These are phyloP conservation scores for Leucoma salicis DNA, from an alignment of 2,888 invertebrate species.

Conservation along the genomic window DNA sequence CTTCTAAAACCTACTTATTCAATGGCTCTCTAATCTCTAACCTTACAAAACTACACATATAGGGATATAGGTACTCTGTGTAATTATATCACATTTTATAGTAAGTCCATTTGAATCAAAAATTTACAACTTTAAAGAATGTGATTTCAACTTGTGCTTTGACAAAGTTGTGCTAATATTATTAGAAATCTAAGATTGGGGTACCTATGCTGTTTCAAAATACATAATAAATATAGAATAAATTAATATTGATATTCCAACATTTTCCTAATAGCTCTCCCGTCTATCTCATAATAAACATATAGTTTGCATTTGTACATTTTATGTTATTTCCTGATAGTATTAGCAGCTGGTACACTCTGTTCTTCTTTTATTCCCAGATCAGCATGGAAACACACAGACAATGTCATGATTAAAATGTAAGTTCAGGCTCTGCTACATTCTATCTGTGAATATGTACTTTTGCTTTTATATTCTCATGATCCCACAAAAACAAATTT, in stretches of 20 bases:
- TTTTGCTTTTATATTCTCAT: neutral
- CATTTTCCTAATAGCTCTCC: too few relatives aligned
- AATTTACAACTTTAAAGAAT: too few relatives aligned
- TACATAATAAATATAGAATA: too few relatives aligned
- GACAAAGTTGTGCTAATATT: conserved; percentile 9
- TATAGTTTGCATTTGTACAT: neutral
- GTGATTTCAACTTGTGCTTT: conserved; percentile 18
- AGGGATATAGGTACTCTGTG: too few relatives aligned
- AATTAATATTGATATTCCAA: too few relatives aligned
- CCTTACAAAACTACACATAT: too few relatives aligned
- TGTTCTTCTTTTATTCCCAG: conserved; percentile 37
- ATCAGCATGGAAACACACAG: conserved; percentile 39
- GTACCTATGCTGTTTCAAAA: too few relatives aligned
- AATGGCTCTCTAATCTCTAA: too few relatives aligned
- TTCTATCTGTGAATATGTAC: conserved; percentile 11
- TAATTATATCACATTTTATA: too few relatives aligned
- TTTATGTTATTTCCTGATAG: conserved; percentile 2
- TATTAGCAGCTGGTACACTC: conserved; percentile 27
- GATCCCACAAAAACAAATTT: conserved; percentile 3
- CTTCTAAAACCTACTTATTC: too few relatives aligned
- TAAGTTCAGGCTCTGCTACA: conserved; percentile 29
- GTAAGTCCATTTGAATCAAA: too few relatives aligned
- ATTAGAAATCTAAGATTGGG: neutral
- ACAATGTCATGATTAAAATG: conserved; percentile 40
- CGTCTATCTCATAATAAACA: too few relatives aligned